Evolutionary conservation across 2,113 vertebrate genomes (phyloP).

Genomic region (Tachysurus fulvidraco): DNA sequence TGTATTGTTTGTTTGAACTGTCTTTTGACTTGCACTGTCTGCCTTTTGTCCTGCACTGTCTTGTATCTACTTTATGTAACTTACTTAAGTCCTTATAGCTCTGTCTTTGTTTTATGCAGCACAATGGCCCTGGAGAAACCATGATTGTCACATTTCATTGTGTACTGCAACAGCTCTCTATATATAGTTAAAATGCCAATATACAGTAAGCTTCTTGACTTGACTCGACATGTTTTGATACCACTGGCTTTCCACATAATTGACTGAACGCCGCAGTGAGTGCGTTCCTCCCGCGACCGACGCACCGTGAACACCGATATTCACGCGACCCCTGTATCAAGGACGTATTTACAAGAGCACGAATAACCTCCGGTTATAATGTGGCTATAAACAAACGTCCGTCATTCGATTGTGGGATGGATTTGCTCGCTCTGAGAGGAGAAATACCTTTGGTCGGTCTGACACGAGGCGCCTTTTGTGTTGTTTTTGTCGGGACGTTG

Average conservation of each 20-base stretch:
- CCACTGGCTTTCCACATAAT: conserved; percentile 20
- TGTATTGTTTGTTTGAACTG: too few species aligned
- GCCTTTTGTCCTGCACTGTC: too few species aligned
- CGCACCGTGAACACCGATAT: conserved; percentile 6
- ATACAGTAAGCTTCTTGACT: too few species aligned
- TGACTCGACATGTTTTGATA: not conserved
- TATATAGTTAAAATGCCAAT: too few species aligned
- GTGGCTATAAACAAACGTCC: not conserved
- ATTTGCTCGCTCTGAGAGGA: not conserved
- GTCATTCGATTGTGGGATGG: not conserved
- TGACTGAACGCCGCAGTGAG: not conserved
- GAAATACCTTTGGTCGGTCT: not conserved
- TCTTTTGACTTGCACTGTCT: too few species aligned
- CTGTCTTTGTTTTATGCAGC: too few species aligned
- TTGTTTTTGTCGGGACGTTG: conserved; percentile 11
- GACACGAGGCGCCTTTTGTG: not conserved
- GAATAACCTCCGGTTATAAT: not conserved
- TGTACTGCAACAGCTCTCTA: too few species aligned
- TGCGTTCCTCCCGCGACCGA: not conserved
- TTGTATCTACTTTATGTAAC: too few species aligned
- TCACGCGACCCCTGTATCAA: conserved; percentile 26
- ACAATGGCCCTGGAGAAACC: too few species aligned
- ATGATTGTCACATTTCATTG: too few species aligned
- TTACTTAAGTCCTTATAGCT: too few species aligned
- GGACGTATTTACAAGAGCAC: not conserved